Conservation (phyloP, 2,113 vertebrate genomes). For the Tychaedon coryphoeus region DNA sequence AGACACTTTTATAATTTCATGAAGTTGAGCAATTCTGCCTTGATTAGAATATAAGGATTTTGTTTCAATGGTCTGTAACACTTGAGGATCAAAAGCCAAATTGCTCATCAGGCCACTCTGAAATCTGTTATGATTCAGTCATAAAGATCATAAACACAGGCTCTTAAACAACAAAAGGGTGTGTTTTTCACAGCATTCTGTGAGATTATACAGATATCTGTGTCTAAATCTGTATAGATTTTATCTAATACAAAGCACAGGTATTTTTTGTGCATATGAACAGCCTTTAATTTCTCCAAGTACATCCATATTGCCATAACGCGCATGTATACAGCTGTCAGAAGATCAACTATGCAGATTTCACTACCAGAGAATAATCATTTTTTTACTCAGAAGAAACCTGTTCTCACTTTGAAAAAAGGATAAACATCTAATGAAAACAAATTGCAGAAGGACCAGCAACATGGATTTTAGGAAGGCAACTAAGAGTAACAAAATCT, state of each 20-base stretch:
- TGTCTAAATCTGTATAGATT: background rate
- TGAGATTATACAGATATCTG: background rate
- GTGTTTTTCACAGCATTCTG: background rate
- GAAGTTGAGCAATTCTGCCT: background rate
- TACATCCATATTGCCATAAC: background rate
- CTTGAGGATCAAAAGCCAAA: background rate
- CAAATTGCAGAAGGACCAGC: background rate
- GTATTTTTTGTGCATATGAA: background rate
- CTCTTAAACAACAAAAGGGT: background rate
- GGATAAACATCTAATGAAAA: background rate
- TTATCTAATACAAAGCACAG: background rate
- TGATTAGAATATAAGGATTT: background rate
- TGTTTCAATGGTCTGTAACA: background rate
- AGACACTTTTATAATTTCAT: background rate
- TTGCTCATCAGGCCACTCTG: background rate
- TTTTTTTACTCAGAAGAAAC: background rate
- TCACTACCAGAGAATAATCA: background rate
- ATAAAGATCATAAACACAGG: background rate
- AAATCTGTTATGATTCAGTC: background rate
- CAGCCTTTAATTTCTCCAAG: background rate
- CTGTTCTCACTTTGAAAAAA: background rate
- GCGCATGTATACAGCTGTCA: background rate
- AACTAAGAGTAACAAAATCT: background rate
- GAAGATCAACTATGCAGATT: background rate
- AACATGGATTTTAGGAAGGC: background rate